phyloP scores from a whole-genome alignment of 2,888 invertebrate genomes.

The Criorhina ranunculi region DNA sequence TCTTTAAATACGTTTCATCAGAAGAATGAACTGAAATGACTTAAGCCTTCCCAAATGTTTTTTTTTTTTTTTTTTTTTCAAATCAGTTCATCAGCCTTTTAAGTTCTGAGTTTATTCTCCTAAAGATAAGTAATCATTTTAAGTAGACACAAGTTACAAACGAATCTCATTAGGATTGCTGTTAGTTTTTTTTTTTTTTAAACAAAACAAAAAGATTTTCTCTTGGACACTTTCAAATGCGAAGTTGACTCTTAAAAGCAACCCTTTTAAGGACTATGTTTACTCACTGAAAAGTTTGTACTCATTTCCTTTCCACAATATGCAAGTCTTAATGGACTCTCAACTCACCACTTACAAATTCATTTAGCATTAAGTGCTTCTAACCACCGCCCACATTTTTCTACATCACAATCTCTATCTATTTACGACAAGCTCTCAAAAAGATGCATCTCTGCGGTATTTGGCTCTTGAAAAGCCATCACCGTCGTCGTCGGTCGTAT shows the following conservation, averaged over 20 bases:
- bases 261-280: conserved; percentile 34
- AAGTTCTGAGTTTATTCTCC: too few relatives aligned
- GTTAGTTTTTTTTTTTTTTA: background rate
- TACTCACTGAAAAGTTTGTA: conserved; percentile 48
- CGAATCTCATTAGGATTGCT: too few relatives aligned
- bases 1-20: too few relatives aligned
- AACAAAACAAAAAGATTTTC: conserved; percentile 8
- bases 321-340: conserved; percentile 66
- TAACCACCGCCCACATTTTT: conserved; percentile 54
- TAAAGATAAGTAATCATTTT: too few relatives aligned
- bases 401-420: conserved; percentile 40
- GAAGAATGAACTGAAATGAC: too few relatives aligned
- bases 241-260: conserved; percentile 6
- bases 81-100: too few relatives aligned
- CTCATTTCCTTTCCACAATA: conserved; percentile 58
- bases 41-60: too few relatives aligned
- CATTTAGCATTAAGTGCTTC: conserved; percentile 71
- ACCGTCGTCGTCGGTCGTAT: conserved; percentile 21
- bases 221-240: conserved; percentile 3
- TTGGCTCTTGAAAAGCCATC: conserved; percentile 65
- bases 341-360: conserved; percentile 64
- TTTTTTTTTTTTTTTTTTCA: too few relatives aligned
- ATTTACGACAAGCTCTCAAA: conserved; percentile 48
- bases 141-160: too few relatives aligned
- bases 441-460: conserved; percentile 60